Evolutionary conservation across 2,797 vertebrate species (phyloP), one percentile per base, ranked within the genome.

Genomic region (Epinephelus malabaricus): DNA sequence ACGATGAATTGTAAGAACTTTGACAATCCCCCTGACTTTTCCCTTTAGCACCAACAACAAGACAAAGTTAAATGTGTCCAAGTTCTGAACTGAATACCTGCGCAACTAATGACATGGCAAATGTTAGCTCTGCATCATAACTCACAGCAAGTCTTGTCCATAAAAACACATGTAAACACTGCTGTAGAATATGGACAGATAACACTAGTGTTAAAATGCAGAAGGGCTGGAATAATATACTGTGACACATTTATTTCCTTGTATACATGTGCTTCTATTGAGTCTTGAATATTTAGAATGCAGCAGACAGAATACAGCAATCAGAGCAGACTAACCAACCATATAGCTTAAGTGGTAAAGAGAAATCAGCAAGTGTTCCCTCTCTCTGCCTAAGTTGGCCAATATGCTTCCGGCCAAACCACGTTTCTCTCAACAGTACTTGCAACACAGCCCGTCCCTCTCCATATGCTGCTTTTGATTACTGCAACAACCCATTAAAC

Each of bases 381-480:
- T 34, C 7, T 34, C 34, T 34, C 34, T 8, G 34, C 34, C 34
- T 34, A 34, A 34, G 34, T 34, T 34, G 34, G 34, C 34, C 34
- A 34, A 34, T 34, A 6, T 34, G 34, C 7, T 85, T n/a, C 19
- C 2, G 30, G 77, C 75, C 70, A 23, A 61, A 79, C 70, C 53
- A 53, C 58, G 34, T 73, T 80, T 46, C 25, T 84, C 76, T 84
- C 40, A 86, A 87, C 85, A 75, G 61, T 23, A 53, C 71, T 70
- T 69, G 53, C 74, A 74, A 63, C 50, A 49, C 27, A 55, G 56
- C 58, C 49, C 15, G 6, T 47, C 77, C 30, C 45, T 68, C 74
- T 81, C 73, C 77, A 86, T 85, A 87, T 87, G 79, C 78, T 85
- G 56, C 73, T 78, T 83, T 77, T 86, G 76, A 91, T 87, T 90